Evolutionary conservation across 2,113 vertebrate species (phyloP).

Genomic region (Cavia porcellus): DNA sequence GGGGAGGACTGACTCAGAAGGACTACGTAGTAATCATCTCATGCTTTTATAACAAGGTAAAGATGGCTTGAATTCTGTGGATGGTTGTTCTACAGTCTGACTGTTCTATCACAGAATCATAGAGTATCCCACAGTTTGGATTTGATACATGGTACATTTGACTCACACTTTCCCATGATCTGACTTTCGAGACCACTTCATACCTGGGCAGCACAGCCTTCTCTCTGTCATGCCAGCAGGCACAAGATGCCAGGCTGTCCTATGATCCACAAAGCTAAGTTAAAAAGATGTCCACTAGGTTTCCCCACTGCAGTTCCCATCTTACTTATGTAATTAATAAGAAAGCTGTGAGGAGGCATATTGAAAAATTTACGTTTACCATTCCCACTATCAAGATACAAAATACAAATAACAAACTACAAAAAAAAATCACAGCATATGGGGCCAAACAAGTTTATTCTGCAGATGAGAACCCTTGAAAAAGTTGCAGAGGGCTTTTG

Average conservation of each 20-base stretch:
- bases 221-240: neutral
- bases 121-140: neutral
- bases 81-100: neutral
- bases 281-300: neutral
- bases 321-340: neutral
- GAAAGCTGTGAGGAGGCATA: neutral
- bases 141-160: neutral
- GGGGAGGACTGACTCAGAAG: neutral
- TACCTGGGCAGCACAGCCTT: neutral
- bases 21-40: neutral
- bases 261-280: neutral
- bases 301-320: neutral
- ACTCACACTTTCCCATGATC: neutral
- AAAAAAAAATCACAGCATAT: neutral
- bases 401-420: neutral
- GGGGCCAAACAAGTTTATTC: neutral
- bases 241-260: neutral
- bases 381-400: neutral
- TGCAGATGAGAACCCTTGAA: neutral
- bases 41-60: neutral
- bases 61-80: neutral
- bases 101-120: neutral
- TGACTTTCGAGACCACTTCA: neutral
- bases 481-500: neutral
- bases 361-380: slow-evolving; percentile 3